Conservation (phyloP, 1,140 invertebrate species). For the Leptopilina boulardi region DNA sequence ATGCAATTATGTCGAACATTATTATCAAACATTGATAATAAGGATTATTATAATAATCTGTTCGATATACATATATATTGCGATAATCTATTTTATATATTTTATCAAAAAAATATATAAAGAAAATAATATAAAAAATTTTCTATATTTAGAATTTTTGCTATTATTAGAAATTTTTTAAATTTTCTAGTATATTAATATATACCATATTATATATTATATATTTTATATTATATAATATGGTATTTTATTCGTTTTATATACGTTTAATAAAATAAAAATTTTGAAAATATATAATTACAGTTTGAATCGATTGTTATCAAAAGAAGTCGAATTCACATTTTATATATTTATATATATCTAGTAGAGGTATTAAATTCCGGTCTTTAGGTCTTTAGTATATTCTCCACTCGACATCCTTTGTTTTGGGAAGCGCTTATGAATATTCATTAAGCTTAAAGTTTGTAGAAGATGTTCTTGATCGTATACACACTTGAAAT, state of each 20-base stretch:
- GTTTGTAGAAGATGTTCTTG: conserved; percentile 28
- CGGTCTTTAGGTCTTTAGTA: conserved; percentile 19
- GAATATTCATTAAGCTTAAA: conserved; percentile 20
- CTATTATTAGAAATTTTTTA: no score
- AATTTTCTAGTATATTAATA: no score
- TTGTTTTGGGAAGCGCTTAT: neutral
- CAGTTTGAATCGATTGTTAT: neutral
- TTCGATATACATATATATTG: no score
- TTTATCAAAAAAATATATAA: no score
- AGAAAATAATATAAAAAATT: no score
- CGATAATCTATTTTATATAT: no score
- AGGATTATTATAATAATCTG: neutral
- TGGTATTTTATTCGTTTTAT: no score
- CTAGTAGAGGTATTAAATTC: conserved; percentile 21
- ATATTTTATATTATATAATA: no score
- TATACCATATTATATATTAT: no score
- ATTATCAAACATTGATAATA: neutral
- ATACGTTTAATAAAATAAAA: no score
- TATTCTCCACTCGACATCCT: neutral
- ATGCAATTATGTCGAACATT: neutral
- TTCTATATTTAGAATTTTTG: no score
- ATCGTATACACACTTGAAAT: conserved; percentile 25
- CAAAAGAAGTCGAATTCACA: neutral
- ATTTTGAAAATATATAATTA: no score
- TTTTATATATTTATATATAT: neutral